Conservation (phyloP, 2,113 vertebrate genomes). For the Eclectus roratus region DNA sequence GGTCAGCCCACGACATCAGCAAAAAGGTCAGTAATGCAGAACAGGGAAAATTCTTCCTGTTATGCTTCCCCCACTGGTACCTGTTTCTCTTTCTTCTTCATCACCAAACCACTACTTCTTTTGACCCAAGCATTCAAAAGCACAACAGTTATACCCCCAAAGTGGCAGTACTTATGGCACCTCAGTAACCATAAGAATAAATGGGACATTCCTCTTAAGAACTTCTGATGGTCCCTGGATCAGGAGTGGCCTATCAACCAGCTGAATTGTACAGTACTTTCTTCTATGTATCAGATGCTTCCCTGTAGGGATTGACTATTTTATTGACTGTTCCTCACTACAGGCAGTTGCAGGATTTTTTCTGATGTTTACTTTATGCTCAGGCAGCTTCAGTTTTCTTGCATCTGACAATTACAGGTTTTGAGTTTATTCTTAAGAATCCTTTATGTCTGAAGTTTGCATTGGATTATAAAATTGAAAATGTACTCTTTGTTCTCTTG, state of each 20-base stretch:
- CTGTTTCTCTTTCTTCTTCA: not conserved
- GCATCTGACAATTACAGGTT: not conserved
- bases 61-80: not conserved
- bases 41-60: not conserved
- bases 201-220: not conserved
- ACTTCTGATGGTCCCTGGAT: not conserved
- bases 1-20: not conserved
- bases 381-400: not conserved
- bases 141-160: not conserved
- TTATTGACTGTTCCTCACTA: not conserved
- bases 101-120: not conserved
- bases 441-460: not conserved
- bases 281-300: not conserved
- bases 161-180: not conserved
- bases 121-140: not conserved
- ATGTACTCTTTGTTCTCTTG: not conserved
- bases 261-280: not conserved
- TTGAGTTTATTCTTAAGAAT: not conserved
- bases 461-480: not conserved
- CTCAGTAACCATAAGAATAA: not conserved
- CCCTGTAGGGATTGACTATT: not conserved
- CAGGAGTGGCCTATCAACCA: not conserved
- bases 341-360: not conserved
- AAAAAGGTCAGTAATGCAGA: not conserved
- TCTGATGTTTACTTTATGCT: not conserved